These are phyloP conservation scores for Polietes domitor DNA, from an alignment of 2,888 invertebrate species.

Conservation along the genomic window DNA sequence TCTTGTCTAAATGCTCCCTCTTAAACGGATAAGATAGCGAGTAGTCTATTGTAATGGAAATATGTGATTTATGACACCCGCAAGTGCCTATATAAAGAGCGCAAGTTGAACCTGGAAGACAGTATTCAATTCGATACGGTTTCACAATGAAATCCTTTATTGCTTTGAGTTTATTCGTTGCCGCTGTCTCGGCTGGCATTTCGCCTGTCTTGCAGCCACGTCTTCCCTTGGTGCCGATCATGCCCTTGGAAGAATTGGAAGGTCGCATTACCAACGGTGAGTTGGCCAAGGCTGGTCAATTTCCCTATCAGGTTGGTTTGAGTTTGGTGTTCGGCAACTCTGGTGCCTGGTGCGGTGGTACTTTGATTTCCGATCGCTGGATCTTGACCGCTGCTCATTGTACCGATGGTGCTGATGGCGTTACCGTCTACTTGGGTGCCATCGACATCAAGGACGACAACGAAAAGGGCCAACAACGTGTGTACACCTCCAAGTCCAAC, in stretches of 20 bases:
- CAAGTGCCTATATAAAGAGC: neutral
- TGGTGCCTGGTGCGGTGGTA: conserved; percentile 77
- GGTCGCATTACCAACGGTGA: conserved; percentile 70
- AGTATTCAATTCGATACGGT: conserved; percentile 33
- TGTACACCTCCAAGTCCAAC: conserved; percentile 61
- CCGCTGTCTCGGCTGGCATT: conserved; percentile 62
- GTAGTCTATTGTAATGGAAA: neutral
- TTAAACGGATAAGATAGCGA: conserved; percentile 11
- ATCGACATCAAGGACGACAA: conserved; percentile 61
- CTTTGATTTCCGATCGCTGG: conserved; percentile 75
- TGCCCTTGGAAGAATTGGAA: conserved; percentile 43
- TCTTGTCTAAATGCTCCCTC: neutral
- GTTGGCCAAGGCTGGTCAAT: conserved; percentile 72
- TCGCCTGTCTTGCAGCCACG: conserved; percentile 31
- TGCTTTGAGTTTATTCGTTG: conserved; percentile 65
- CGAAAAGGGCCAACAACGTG: conserved; percentile 68
- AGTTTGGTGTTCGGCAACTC: conserved; percentile 65
- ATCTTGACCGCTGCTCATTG: conserved; percentile 79
- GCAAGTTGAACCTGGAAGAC: neutral
- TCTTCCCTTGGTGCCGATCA: conserved; percentile 42
- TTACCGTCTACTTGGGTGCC: conserved; percentile 71
- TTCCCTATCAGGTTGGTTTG: conserved; percentile 77
- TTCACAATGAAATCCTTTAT: conserved; percentile 68
- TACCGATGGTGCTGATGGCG: conserved; percentile 70
- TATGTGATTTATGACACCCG: neutral